Evolutionary conservation across 2,888 invertebrate genomes (phyloP).

Genomic region (Pterostichus madidus): DNA sequence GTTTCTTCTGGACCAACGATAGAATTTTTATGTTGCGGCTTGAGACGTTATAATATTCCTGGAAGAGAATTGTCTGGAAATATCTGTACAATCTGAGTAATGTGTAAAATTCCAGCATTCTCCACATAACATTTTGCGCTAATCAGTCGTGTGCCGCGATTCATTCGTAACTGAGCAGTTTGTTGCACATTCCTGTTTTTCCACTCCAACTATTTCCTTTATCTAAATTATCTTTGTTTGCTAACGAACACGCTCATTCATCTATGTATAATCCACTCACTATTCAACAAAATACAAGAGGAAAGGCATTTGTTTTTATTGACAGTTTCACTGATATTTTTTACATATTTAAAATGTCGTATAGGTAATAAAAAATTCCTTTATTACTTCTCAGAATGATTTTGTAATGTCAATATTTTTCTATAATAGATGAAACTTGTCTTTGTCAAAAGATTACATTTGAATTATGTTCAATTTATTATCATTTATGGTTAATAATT

Average conservation of each 20-base stretch:
- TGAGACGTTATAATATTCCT: conserved; percentile 21
- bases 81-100: conserved; percentile 14
- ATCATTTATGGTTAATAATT: too few species aligned
- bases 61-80: not conserved
- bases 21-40: conserved; percentile 23
- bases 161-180: not conserved
- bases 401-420: too few species aligned
- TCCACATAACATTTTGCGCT: conserved; percentile 18
- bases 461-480: too few species aligned
- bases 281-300: not conserved
- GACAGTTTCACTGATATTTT: not conserved
- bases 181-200: conserved; percentile 23
- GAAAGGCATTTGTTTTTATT: conserved; percentile 27
- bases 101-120: conserved; percentile 42
- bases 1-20: not conserved
- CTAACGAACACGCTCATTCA: conserved; percentile 38
- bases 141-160: conserved; percentile 26
- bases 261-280: conserved; percentile 36
- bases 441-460: too few species aligned
- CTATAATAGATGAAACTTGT: too few species aligned
- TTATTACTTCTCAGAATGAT: too few species aligned
- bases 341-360: not conserved
- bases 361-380: too few species aligned
- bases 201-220: conserved; percentile 39
- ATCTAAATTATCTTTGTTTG: conserved; percentile 42